These are phyloP conservation scores for Schizopygopsis malacanthus DNA, from an alignment of 2,797 vertebrate genomes.

Conservation along the genomic window DNA sequence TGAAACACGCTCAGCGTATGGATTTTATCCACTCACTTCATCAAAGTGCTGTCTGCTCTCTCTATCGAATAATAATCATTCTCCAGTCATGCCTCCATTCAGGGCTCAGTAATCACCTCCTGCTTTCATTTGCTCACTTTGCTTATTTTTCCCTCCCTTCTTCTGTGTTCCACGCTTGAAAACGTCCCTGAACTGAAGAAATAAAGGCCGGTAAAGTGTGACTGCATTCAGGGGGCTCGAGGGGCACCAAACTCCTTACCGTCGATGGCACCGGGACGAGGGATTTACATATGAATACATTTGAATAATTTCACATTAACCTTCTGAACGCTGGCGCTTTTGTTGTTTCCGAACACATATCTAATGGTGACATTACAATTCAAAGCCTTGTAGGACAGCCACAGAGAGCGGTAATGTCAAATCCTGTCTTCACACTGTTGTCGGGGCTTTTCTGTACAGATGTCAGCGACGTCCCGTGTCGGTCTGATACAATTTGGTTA, in stretches of 20 bases:
- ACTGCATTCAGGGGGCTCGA: slow-evolving; percentile 33
- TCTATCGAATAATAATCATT: slow-evolving; percentile 56
- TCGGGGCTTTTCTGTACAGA: background rate
- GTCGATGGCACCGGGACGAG: slow-evolving; percentile 63
- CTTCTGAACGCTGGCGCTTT: slow-evolving; percentile 62
- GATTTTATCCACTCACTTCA: slow-evolving; percentile 61
- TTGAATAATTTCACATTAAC: slow-evolving; percentile 79
- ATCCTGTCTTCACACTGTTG: background rate
- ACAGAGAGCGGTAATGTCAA: slow-evolving; percentile 32
- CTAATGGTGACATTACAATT: slow-evolving; percentile 73
- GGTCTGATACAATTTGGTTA: background rate
- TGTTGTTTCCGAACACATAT: slow-evolving; percentile 69
- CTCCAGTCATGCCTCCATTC: slow-evolving; percentile 55
- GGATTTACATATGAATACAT: slow-evolving; percentile 77
- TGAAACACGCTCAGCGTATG: slow-evolving; percentile 39
- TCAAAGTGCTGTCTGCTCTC: slow-evolving; percentile 48
- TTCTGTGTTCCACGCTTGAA: slow-evolving; percentile 9
- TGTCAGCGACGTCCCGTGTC: slow-evolving; percentile 5
- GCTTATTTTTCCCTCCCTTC: slow-evolving; percentile 33
- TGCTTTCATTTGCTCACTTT: slow-evolving; percentile 55
- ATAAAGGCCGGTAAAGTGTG: slow-evolving; percentile 49
- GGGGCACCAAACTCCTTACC: slow-evolving; percentile 58
- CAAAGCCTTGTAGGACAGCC: slow-evolving; percentile 58
- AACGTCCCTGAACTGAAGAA: slow-evolving; percentile 36
- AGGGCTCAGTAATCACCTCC: slow-evolving; percentile 54